Evolutionary conservation across 64 coral and sea anemone genomes (phyloP).

Genomic region (Anthopleura sola): DNA sequence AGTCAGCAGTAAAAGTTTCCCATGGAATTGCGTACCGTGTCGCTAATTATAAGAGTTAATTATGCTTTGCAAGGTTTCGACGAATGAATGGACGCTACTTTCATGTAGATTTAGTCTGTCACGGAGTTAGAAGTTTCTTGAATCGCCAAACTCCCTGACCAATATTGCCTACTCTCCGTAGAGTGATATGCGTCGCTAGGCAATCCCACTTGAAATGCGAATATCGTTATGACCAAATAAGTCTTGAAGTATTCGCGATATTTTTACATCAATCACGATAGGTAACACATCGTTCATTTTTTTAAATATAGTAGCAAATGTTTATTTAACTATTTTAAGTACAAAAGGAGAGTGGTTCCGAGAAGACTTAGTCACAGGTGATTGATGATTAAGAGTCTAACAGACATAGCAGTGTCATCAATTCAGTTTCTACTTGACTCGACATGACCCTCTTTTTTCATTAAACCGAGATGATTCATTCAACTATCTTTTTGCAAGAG

Average conservation of each 20-base stretch:
- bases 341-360: too few relatives aligned
- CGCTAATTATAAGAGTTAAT: not conserved
- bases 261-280: too few relatives aligned
- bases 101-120: not conserved
- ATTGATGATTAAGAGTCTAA: too few relatives aligned
- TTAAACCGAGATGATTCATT: too few relatives aligned
- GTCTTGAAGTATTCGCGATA: not conserved
- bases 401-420: too few relatives aligned
- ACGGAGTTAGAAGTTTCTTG: not conserved
- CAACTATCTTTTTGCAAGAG: too few relatives aligned
- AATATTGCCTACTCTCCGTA: not conserved
- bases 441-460: too few relatives aligned
- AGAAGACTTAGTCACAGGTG: too few relatives aligned
- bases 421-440: too few relatives aligned
- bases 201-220: not conserved
- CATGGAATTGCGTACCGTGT: not conserved
- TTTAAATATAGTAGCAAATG: too few relatives aligned
- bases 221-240: not conserved
- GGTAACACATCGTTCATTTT: too few relatives aligned
- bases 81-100: not conserved
- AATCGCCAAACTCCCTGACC: not conserved
- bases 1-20: not conserved
- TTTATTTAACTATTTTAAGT: too few relatives aligned
- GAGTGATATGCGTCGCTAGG: not conserved
- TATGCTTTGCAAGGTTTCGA: not conserved